These are phyloP conservation scores for Tragulus kanchil DNA, from an alignment of 2,113 vertebrate genomes.

Conservation along the genomic window DNA sequence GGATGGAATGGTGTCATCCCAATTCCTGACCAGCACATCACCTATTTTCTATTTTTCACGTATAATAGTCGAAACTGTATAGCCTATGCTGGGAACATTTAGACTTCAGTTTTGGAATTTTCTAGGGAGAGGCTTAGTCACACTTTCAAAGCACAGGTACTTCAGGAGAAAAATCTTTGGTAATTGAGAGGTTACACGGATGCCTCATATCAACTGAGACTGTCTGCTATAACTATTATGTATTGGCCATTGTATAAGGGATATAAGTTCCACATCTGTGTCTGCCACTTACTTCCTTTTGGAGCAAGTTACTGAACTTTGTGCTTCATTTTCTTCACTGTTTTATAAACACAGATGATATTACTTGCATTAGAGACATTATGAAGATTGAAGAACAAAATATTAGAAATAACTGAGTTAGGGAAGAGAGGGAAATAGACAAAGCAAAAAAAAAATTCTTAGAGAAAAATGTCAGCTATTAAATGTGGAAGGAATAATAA, in stretches of 20 bases:
- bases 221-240: not conserved
- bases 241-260: not conserved
- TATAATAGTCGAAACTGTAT: not conserved
- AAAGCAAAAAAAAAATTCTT: not conserved
- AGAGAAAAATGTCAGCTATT: not conserved
- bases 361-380: not conserved
- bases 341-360: not conserved
- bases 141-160: not conserved
- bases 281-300: not conserved
- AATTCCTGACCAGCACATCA: not conserved
- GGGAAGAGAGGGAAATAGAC: not conserved
- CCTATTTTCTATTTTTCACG: slow-evolving; percentile 11
- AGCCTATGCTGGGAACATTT: not conserved
- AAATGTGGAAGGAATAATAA: not conserved
- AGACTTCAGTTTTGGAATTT: not conserved
- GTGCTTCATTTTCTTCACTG: not conserved
- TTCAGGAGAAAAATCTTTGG: not conserved
- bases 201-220: not conserved
- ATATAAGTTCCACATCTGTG: not conserved
- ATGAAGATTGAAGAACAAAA: not conserved
- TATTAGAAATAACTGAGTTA: slow-evolving; percentile 6
- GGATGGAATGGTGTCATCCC: not conserved
- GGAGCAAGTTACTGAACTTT: not conserved
- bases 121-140: not conserved
- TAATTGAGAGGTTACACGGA: not conserved